These are phyloP conservation scores for Epizoanthus illoricatus DNA, from an alignment of 92 coral and sea anemone genomes.

Conservation along the genomic window DNA sequence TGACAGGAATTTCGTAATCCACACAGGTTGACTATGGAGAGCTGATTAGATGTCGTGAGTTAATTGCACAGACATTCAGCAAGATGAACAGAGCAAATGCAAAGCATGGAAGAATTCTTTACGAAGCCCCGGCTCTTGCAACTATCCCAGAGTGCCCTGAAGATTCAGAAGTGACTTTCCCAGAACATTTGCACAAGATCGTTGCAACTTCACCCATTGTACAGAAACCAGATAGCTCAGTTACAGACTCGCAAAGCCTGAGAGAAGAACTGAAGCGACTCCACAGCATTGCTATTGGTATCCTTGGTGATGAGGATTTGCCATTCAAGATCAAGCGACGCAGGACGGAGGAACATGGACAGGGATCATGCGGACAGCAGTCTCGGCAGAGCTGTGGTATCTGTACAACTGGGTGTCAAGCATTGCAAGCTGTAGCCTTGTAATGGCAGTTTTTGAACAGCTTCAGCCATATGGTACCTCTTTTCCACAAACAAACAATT, in stretches of 20 bases:
- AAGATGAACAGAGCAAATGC: slow-evolving; percentile 14
- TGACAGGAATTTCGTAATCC: neutral
- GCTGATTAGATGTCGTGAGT: slow-evolving; percentile 64
- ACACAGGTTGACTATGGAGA: slow-evolving; percentile 58
- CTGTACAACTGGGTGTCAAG: slow-evolving; percentile 58
- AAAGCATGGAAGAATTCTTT: slow-evolving; percentile 27
- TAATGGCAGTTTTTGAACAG: slow-evolving; percentile 74
- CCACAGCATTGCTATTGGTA: slow-evolving; percentile 56
- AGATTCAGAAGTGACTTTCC: slow-evolving; percentile 48
- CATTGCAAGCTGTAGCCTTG: slow-evolving; percentile 71
- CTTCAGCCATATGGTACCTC: slow-evolving; percentile 47
- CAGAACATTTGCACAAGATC: slow-evolving; percentile 65
- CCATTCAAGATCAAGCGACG: slow-evolving; percentile 56
- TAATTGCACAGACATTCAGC: slow-evolving; percentile 48
- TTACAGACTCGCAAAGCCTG: slow-evolving; percentile 47
- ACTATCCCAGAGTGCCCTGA: slow-evolving; percentile 67
- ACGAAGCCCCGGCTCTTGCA: slow-evolving; percentile 50
- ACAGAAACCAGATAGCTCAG: slow-evolving; percentile 34
- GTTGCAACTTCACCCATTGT: slow-evolving; percentile 42
- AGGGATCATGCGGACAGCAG: slow-evolving; percentile 57
- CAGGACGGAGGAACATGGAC: slow-evolving; percentile 49
- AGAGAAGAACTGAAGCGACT: slow-evolving; percentile 72
- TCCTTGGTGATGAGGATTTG: slow-evolving; percentile 60
- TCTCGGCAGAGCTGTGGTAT: slow-evolving; percentile 59
- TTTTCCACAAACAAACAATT: slow-evolving; percentile 46